These are phyloP conservation scores for Rhegmatorhina hoffmannsi DNA, from an alignment of 2,113 vertebrate genomes.

Conservation along the genomic window DNA sequence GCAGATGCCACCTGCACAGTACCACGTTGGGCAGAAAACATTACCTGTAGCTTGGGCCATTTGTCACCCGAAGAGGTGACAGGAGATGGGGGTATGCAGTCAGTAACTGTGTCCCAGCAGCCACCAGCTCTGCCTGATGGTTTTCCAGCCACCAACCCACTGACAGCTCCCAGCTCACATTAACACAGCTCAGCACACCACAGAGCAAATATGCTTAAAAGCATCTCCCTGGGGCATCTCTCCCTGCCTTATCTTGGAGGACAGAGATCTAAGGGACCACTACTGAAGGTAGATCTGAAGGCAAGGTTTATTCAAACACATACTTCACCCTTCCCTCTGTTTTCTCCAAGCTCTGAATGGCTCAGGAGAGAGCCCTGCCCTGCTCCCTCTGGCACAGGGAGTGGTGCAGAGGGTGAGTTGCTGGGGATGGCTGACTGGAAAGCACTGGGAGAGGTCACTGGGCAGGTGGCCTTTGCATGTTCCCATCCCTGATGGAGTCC, in stretches of 20 bases:
- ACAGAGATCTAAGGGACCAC: conserved; percentile 30
- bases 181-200: background rate
- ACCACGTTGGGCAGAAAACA: background rate
- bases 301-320: background rate
- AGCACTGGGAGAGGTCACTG: conserved; percentile 1
- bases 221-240: background rate
- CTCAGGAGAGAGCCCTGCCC: background rate
- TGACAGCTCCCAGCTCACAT: rapidly evolving
- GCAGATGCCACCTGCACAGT: background rate
- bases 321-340: background rate
- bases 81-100: background rate
- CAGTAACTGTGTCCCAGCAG: background rate
- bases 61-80: background rate
- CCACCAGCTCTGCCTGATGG: background rate
- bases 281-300: conserved; percentile 36
- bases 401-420: background rate
- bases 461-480: background rate
- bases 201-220: background rate
- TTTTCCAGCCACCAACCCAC: background rate
- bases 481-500: background rate
- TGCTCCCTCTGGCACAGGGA: background rate
- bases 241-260: background rate
- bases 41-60: rapidly evolving
- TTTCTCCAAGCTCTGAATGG: background rate
- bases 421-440: background rate